Evolutionary conservation across 2,113 vertebrate species (phyloP).

Genomic region (Larimichthys crocea): DNA sequence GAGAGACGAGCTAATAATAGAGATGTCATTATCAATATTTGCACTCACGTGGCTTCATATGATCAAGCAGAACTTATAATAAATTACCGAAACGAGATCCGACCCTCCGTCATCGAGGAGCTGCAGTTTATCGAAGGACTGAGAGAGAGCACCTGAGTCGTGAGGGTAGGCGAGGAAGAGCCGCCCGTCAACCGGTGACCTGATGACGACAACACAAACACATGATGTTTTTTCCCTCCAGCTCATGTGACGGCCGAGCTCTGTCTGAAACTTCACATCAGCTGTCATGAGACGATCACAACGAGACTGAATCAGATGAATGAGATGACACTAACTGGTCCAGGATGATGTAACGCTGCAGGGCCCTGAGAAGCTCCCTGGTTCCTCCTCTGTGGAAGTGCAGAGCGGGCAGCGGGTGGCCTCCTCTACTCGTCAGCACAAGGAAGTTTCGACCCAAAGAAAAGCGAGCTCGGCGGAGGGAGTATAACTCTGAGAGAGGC

Average conservation of each 20-base stretch:
- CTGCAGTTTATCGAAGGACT: conserved; percentile 90
- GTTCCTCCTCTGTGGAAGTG: conserved; percentile 94
- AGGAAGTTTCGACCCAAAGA: conserved; percentile 92
- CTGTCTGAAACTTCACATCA: neutral
- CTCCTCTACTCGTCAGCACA: conserved; percentile 90
- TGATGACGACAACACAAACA: conserved; percentile 58
- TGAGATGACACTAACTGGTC: conserved; percentile 77
- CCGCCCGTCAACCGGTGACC: conserved; percentile 90
- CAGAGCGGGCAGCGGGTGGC: conserved; percentile 89
- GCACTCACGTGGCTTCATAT: neutral
- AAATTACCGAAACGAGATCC: conserved; percentile 89
- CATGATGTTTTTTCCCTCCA: conserved; percentile 8
- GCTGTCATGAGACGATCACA: neutral
- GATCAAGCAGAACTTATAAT: neutral
- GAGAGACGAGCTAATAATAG: neutral
- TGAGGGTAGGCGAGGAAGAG: conserved; percentile 91
- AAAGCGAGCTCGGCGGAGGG: conserved; percentile 89
- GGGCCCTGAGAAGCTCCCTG: conserved; percentile 87
- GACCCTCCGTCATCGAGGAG: conserved; percentile 89
- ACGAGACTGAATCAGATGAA: neutral
- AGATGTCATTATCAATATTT: neutral
- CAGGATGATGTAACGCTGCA: conserved; percentile 89
- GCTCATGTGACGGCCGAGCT: conserved; percentile 21
- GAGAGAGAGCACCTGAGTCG: conserved; percentile 87
- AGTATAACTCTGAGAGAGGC: conserved; percentile 91